phyloP scores from a whole-genome alignment of 1,140 invertebrate genomes.

The Cotesia glomerata region DNA sequence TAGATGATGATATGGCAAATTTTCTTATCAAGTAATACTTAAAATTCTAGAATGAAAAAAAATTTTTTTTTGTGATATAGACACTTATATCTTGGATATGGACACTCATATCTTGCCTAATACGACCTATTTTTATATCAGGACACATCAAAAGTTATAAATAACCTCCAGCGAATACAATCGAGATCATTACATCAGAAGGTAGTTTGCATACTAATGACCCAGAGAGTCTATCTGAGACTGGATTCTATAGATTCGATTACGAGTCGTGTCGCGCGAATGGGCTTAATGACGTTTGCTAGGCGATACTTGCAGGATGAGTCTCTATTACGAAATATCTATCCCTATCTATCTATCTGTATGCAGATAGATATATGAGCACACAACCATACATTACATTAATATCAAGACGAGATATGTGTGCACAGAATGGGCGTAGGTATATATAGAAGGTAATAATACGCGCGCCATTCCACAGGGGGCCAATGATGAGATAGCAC shows the following conservation, averaged over 20 bases:
- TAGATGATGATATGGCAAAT: no score
- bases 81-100: no score
- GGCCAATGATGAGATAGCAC: conserved; percentile 22
- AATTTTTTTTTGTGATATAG: no score
- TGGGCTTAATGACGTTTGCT: not conserved
- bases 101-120: no score
- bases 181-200: no score
- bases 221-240: not conserved
- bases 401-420: not conserved
- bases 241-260: not conserved
- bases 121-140: no score
- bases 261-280: not conserved
- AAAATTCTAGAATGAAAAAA: no score
- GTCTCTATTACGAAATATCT: not conserved
- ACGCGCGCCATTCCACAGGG: not conserved
- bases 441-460: not conserved
- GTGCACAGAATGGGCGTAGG: not conserved
- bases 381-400: not conserved
- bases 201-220: not conserved
- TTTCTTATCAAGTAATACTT: no score
- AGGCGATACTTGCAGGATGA: not conserved
- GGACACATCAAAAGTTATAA: not conserved
- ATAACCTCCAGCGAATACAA: no score
- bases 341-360: not conserved
- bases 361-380: not conserved